A percentile compares a stretch with the other conserved stretches of the same genome.
These are phyloP conservation scores for Myocastor coypus DNA, from an alignment of 2,113 vertebrate genomes.

Conservation along the genomic window DNA sequence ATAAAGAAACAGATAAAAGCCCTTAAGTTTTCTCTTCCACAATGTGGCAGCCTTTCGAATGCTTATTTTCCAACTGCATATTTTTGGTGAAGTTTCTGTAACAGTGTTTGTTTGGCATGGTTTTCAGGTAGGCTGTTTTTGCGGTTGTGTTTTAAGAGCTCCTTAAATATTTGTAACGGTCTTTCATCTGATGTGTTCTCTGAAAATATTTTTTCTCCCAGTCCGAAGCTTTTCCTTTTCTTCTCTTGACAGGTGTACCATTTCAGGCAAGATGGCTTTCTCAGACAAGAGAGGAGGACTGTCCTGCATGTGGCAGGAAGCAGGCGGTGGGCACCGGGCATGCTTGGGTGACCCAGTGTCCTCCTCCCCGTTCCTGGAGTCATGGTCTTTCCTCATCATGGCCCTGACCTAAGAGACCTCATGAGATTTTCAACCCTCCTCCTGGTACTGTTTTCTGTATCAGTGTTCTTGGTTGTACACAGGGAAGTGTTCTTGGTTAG, in stretches of 20 bases:
- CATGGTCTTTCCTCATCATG: not conserved
- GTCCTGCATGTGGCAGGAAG: not conserved
- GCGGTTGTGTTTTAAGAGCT: not conserved
- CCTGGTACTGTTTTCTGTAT: not conserved
- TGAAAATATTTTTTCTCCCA: not conserved
- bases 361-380: not conserved
- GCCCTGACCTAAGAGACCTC: not conserved
- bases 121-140: not conserved
- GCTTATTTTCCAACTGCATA: not conserved
- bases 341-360: not conserved
- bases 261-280: not conserved
- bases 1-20: not conserved
- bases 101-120: not conserved
- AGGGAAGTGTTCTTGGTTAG: not conserved
- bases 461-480: not conserved
- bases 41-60: not conserved
- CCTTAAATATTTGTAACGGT: not conserved
- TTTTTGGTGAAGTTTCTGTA: not conserved
- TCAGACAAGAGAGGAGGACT: not conserved
- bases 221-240: not conserved
- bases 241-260: not conserved
- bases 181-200: not conserved
- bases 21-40: not conserved
- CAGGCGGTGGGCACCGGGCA: too few relatives aligned
- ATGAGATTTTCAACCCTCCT: not conserved